A percentile compares a stretch with the other conserved stretches of the same genome.
Evolutionary conservation across 2,113 vertebrate species (phyloP).

Genomic region (Phalacrocorax pelagicus): DNA sequence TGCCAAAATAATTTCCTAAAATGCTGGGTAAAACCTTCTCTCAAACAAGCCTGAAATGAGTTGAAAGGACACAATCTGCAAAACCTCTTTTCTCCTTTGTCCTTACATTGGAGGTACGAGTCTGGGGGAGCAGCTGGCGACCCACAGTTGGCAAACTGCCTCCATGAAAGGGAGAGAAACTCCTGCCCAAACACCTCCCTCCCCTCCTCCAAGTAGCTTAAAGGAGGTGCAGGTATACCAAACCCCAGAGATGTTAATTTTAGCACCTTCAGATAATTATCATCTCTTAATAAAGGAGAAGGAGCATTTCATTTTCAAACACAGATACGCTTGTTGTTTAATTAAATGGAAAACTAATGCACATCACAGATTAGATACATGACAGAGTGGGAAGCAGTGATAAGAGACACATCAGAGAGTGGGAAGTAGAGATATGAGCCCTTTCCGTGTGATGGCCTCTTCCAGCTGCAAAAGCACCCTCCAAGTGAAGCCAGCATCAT

Average conservation of each 20-base stretch:
- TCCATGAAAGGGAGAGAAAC: background rate
- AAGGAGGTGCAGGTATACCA: background rate
- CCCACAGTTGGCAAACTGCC: background rate
- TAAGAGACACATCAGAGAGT: background rate
- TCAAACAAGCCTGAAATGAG: background rate
- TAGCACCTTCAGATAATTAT: background rate
- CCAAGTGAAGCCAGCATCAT: fast-evolving
- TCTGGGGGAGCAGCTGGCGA: background rate
- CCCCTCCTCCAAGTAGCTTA: background rate
- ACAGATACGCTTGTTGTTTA: background rate
- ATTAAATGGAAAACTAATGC: background rate
- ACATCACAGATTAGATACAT: background rate
- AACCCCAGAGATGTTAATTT: background rate
- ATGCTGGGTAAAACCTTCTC: background rate
- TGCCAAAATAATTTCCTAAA: background rate
- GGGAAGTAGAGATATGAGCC: background rate
- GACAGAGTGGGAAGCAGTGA: background rate
- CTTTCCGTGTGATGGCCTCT: background rate
- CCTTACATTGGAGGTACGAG: background rate
- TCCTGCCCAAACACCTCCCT: background rate
- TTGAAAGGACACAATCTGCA: background rate
- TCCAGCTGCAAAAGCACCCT: background rate
- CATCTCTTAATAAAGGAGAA: background rate
- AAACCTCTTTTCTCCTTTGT: background rate
- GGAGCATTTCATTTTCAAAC: background rate